A percentile compares a stretch with the other conserved stretches of the same genome.
phyloP scores from a whole-genome alignment of 2,113 vertebrate species.

The Colius striatus region DNA sequence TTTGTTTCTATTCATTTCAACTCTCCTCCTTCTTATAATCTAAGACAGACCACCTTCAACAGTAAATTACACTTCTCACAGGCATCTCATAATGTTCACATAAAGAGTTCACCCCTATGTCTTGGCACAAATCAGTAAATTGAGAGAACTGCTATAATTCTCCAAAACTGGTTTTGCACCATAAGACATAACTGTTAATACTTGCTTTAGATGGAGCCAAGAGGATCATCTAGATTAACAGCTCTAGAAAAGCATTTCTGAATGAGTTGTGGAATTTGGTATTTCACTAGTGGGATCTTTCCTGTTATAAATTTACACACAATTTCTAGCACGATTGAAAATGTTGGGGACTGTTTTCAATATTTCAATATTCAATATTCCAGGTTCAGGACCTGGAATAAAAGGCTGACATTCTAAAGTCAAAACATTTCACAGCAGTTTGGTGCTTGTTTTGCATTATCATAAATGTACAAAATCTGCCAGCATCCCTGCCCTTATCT shows the following conservation, averaged over 20 bases:
- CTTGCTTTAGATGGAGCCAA: neutral
- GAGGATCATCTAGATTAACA: neutral
- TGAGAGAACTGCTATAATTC: neutral
- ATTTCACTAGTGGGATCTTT: neutral
- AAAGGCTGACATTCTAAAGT: neutral
- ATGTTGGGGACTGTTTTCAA: neutral
- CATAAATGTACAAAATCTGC: neutral
- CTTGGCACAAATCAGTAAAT: neutral
- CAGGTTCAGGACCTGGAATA: neutral
- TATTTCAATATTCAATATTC: neutral
- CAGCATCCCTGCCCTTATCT: neutral
- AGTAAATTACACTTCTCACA: neutral
- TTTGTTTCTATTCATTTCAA: neutral
- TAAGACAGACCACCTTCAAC: neutral
- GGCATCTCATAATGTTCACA: neutral
- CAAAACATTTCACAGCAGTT: neutral
- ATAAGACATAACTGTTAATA: rapidly evolving
- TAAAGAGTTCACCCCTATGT: neutral
- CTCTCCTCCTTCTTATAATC: neutral
- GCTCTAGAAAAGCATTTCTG: neutral
- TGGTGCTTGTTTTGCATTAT: neutral
- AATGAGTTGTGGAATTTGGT: neutral
- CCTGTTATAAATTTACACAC: neutral
- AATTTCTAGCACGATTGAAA: neutral
- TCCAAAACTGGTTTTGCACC: neutral